Evolutionary conservation across 2,888 invertebrate species (phyloP).

Genomic region (Spatulosminthurus flaviceps): DNA sequence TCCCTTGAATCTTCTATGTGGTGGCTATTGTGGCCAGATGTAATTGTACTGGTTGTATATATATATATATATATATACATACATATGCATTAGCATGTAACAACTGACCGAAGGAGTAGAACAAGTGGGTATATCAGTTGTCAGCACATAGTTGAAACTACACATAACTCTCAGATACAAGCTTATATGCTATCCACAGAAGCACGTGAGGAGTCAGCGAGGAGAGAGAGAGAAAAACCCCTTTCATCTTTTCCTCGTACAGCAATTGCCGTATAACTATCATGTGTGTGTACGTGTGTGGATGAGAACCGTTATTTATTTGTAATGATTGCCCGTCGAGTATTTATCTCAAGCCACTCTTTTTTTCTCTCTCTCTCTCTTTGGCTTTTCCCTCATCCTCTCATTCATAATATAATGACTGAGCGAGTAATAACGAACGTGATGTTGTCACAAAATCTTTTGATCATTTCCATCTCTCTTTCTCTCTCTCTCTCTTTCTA

Average conservation of each 20-base stretch:
- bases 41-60: slow-evolving; percentile 9
- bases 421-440: slow-evolving; percentile 9
- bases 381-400: neutral
- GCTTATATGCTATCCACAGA: neutral
- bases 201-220: slow-evolving; percentile 1
- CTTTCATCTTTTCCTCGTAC: slow-evolving; percentile 1
- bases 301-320: no score
- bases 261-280: neutral
- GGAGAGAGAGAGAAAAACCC: slow-evolving; percentile 9
- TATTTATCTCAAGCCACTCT: no score
- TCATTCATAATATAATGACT: neutral
- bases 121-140: slow-evolving; percentile 3
- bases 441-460: slow-evolving; percentile 23
- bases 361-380: no score
- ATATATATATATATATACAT: no score
- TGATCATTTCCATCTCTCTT: slow-evolving; percentile 10
- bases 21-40: slow-evolving; percentile 28
- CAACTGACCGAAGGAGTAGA: neutral
- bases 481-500: slow-evolving; percentile 7
- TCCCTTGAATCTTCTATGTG: neutral
- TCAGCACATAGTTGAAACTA: no score
- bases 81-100: neutral
- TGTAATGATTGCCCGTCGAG: no score
- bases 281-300: no score
- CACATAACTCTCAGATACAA: no score